Conservation (phyloP, 2,888 invertebrate species). For the Xylota sylvarum region DNA sequence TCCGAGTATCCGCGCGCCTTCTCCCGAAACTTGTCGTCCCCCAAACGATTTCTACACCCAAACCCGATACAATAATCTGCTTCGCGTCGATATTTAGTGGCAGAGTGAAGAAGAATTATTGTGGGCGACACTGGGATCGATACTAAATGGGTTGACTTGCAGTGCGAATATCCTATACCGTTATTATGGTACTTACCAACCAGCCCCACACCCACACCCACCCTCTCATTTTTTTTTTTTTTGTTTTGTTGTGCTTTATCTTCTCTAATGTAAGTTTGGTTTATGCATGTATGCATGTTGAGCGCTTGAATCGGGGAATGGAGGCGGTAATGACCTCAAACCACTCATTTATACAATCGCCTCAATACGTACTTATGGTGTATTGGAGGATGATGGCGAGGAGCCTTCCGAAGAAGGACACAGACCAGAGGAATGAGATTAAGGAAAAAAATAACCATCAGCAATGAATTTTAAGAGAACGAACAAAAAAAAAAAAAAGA, state of each 20-base stretch:
- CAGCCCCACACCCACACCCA: not conserved
- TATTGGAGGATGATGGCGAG: slow-evolving; percentile 5
- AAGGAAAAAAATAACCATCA: slow-evolving; percentile 48
- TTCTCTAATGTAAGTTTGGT: slow-evolving; percentile 15
- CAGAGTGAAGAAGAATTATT: slow-evolving; percentile 31
- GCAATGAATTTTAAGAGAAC: slow-evolving; percentile 26
- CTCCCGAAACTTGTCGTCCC: not conserved
- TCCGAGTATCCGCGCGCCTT: slow-evolving; percentile 34
- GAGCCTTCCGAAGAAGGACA: slow-evolving; percentile 11
- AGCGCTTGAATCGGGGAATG: not conserved
- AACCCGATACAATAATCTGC: slow-evolving; percentile 22
- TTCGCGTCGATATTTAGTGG: slow-evolving; percentile 54
- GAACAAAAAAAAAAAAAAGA: not conserved
- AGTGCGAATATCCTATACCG: slow-evolving; percentile 39
- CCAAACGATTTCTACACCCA: not conserved
- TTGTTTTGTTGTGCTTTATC: slow-evolving; percentile 3
- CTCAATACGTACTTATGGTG: slow-evolving; percentile 32
- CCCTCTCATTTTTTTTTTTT: not conserved
- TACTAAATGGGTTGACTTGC: slow-evolving; percentile 58
- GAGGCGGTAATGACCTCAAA: slow-evolving; percentile 20
- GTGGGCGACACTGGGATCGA: slow-evolving; percentile 47
- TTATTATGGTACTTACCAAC: slow-evolving; percentile 53
- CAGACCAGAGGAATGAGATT: slow-evolving; percentile 38
- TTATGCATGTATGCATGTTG: slow-evolving; percentile 46
- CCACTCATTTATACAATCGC: slow-evolving; percentile 37